phyloP scores from a whole-genome alignment of 2,888 invertebrate genomes.

The Teleogryllus oceanicus region DNA sequence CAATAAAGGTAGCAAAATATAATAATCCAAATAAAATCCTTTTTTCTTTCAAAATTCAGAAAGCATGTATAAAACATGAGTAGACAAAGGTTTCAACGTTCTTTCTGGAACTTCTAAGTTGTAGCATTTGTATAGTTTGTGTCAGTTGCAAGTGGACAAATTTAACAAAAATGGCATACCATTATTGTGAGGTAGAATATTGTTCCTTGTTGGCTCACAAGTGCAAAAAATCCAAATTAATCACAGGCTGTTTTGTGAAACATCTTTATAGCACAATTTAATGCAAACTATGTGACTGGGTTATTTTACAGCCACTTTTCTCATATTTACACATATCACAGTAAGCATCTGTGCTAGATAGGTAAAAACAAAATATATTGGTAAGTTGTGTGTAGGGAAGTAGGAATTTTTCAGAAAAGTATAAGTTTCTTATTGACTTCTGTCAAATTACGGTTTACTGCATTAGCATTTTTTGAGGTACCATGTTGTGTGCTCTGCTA shows the following conservation, averaged over 20 bases:
- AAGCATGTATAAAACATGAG: too few relatives aligned
- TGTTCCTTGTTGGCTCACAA: constrained; percentile 32
- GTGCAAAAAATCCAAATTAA: constrained; percentile 30
- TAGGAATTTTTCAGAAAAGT: constrained; percentile 12
- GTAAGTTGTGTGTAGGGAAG: constrained; percentile 19
- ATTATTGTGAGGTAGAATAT: constrained; percentile 32
- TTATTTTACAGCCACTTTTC: constrained; percentile 25
- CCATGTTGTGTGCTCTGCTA: constrained; percentile 29
- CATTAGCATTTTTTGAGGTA: constrained; percentile 27
- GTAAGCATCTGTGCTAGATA: constrained; percentile 35
- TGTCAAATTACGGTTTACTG: neutral
- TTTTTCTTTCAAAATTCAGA: too few relatives aligned
- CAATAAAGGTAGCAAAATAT: neutral
- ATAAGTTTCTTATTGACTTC: neutral
- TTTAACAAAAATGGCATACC: constrained; percentile 19
- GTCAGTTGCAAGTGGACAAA: constrained; percentile 19
- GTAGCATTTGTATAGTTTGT: too few relatives aligned
- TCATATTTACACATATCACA: constrained; percentile 36
- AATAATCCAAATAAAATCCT: neutral
- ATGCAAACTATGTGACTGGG: constrained; percentile 24
- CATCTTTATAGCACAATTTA: neutral
- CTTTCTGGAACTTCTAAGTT: too few relatives aligned
- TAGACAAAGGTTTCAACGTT: too few relatives aligned
- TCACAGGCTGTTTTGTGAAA: constrained; percentile 27
- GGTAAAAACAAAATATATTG: constrained; percentile 5